Conservation (phyloP, 2,797 vertebrate genomes). For the Chiloscyllium punctatum region DNA sequence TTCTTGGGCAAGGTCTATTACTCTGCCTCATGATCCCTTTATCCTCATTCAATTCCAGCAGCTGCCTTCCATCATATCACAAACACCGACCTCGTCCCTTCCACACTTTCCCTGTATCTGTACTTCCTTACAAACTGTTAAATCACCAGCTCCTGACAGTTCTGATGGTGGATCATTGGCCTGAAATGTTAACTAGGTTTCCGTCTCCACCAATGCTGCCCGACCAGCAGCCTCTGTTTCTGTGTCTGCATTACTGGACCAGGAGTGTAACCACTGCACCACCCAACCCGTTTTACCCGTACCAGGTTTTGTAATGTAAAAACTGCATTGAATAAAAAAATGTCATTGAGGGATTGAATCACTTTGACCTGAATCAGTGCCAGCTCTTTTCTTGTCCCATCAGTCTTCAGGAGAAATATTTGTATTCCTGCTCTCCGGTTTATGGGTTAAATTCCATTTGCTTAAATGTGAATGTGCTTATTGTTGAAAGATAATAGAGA, state of each 20-base stretch:
- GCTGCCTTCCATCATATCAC: too few relatives aligned
- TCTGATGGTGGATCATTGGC: background rate
- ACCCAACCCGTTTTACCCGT: background rate
- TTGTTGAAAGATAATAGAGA: conserved; percentile 19
- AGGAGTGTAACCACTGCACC: background rate
- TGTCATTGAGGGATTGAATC: background rate
- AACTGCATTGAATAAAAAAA: background rate
- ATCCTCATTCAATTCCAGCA: background rate
- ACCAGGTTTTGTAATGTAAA: background rate
- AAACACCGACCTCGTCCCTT: background rate
- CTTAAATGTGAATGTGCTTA: background rate
- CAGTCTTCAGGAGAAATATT: background rate
- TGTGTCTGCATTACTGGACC: background rate
- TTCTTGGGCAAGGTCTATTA: background rate
- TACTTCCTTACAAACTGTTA: background rate
- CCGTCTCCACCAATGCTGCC: background rate
- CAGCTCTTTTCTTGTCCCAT: background rate
- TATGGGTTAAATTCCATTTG: background rate
- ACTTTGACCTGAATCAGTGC: background rate
- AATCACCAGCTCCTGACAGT: background rate
- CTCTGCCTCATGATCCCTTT: background rate
- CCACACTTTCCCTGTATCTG: background rate
- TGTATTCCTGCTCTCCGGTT: background rate
- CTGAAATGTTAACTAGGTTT: background rate
- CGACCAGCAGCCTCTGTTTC: background rate